Evolutionary conservation across 92 coral and sea anemone species (phyloP).

Genomic region (Hydrozoanthus gracilis): DNA sequence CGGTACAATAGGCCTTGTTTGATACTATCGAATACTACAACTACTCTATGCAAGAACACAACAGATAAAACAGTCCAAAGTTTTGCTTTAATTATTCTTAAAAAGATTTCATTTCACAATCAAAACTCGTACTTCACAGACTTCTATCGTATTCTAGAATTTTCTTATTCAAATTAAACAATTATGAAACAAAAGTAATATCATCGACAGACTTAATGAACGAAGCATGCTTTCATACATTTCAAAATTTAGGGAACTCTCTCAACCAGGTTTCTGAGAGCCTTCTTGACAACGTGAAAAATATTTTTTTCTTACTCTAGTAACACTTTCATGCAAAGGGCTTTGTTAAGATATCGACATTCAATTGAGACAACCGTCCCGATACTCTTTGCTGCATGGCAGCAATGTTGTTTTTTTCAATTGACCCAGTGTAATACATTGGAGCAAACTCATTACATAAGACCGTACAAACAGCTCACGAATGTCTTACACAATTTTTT

Average conservation of each 20-base stretch:
- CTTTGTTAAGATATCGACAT: constrained; percentile 4
- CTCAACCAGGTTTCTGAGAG: neutral
- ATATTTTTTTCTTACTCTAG: neutral
- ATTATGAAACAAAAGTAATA: neutral
- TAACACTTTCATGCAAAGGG: constrained; percentile 9
- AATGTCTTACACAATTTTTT: too few relatives aligned
- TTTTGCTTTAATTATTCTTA: constrained; percentile 28
- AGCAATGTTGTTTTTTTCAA: constrained; percentile 33
- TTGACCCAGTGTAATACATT: constrained; percentile 29
- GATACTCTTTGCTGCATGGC: constrained; percentile 47
- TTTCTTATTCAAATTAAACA: constrained; percentile 14
- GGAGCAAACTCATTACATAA: constrained; percentile 10
- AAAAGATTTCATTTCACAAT: constrained; percentile 41
- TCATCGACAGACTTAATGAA: constrained; percentile 3
- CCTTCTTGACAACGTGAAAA: neutral
- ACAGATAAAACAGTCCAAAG: neutral
- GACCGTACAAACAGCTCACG: neutral
- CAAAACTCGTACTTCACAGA: constrained; percentile 44
- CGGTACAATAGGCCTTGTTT: too few relatives aligned
- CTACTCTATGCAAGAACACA: too few relatives aligned
- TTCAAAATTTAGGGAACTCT: neutral
- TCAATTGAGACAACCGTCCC: constrained; percentile 36
- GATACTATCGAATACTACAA: too few relatives aligned
- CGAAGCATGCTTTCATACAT: neutral
- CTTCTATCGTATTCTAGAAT: constrained; percentile 7